Percentiles rank a stretch among this genome's conserved stretches.
Evolutionary conservation across 2,113 vertebrate species (phyloP).

Genomic region (Nasalis larvatus): DNA sequence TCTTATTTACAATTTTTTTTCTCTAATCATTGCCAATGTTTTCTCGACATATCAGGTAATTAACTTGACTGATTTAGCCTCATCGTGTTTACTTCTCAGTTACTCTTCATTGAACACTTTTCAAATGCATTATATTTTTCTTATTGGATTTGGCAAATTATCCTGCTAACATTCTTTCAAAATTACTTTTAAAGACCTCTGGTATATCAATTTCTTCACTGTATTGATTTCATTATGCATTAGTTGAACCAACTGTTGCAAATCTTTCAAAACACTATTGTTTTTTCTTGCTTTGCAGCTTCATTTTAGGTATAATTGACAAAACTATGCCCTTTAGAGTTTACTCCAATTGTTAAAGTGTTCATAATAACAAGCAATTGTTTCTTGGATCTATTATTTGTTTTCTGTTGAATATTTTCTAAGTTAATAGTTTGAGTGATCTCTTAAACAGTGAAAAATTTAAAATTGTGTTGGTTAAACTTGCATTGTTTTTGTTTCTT

Average conservation of each 20-base stretch:
- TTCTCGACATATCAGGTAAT: constrained; percentile 21
- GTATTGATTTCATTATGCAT: constrained; percentile 65
- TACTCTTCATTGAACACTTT: constrained; percentile 55
- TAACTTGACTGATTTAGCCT: not conserved
- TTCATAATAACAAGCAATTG: not conserved
- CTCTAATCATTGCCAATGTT: not conserved
- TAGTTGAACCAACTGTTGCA: constrained; percentile 8
- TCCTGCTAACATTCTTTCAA: constrained; percentile 30
- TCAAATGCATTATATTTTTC: constrained; percentile 34
- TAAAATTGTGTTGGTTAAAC: not conserved
- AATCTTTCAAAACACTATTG: not conserved
- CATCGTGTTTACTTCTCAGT: not conserved
- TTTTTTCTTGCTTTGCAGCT: not conserved
- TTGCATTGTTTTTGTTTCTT: not conserved
- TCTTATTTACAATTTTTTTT: not conserved
- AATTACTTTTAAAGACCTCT: constrained; percentile 35
- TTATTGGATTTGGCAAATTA: constrained; percentile 65
- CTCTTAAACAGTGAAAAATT: not conserved
- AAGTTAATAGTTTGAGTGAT: not conserved
- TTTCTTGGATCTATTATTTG: not conserved
- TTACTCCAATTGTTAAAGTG: constrained; percentile 9
- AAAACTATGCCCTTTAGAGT: not conserved
- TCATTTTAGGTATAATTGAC: not conserved
- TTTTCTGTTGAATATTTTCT: constrained; percentile 32
- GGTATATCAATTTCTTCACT: constrained; percentile 38